phyloP scores from a whole-genome alignment of 2,888 invertebrate species.

The Mimumesa dahlbomi region DNA sequence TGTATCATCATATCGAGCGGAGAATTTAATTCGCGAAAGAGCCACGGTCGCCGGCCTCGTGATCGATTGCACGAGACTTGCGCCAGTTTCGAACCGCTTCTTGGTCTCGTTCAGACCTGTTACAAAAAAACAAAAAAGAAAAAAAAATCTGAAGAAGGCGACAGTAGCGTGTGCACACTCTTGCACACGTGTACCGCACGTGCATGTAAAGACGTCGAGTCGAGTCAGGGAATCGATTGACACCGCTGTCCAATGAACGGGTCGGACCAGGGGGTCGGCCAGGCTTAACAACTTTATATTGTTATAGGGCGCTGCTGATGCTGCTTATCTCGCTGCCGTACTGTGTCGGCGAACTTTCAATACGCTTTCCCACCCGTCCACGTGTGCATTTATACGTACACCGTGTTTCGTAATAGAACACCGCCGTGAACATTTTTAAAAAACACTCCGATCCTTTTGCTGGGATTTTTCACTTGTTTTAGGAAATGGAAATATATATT shows the following conservation, averaged over 20 bases:
- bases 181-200: slow-evolving; percentile 42
- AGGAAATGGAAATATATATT: too few relatives aligned
- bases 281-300: slow-evolving; percentile 54
- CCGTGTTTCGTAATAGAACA: too few relatives aligned
- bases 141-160: slow-evolving; percentile 28
- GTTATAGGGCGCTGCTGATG: slow-evolving; percentile 36
- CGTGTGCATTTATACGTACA: background rate
- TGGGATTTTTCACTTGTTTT: too few relatives aligned
- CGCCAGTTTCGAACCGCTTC: slow-evolving; percentile 47
- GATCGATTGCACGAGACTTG: slow-evolving; percentile 59
- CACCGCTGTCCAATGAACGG: slow-evolving; percentile 32
- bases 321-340: slow-evolving; percentile 15
- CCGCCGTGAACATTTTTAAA: too few relatives aligned
- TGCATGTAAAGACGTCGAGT: slow-evolving; percentile 38
- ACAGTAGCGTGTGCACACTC: slow-evolving; percentile 6
- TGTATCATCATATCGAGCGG: slow-evolving; percentile 30
- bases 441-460: too few relatives aligned
- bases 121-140: slow-evolving; percentile 46
- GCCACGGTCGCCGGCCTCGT: slow-evolving; percentile 37
- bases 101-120: slow-evolving; percentile 42
- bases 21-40: slow-evolving; percentile 44
- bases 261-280: slow-evolving; percentile 4
- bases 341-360: slow-evolving; percentile 7
- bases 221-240: slow-evolving; percentile 23
- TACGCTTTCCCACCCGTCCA: background rate